Percentiles rank a stretch among this genome's conserved stretches.
Conservation (phyloP, 2,888 invertebrate genomes). For the Tipula helvola region DNA sequence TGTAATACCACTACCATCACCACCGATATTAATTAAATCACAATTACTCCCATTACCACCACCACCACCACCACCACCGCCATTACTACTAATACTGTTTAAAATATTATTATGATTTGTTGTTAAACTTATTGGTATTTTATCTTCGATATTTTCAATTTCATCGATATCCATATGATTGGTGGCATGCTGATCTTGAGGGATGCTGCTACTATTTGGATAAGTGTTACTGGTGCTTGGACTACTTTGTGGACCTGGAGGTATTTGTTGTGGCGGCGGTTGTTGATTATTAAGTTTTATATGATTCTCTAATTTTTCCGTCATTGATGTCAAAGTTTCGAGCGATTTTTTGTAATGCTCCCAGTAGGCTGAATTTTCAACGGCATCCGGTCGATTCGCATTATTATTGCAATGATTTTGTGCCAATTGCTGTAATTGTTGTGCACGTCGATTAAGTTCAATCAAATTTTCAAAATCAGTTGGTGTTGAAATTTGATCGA, state of each 20-base stretch:
- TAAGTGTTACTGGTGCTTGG: neutral
- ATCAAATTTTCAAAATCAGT: slow-evolving; percentile 32
- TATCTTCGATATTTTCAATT: neutral
- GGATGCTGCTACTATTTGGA: neutral
- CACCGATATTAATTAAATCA: neutral
- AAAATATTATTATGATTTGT: neutral
- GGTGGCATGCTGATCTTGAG: neutral
- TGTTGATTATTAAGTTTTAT: neutral
- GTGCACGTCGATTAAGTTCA: slow-evolving; percentile 27
- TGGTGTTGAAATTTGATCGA: slow-evolving; percentile 29
- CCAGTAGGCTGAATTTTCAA: slow-evolving; percentile 5
- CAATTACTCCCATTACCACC: neutral
- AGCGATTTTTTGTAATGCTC: slow-evolving; percentile 11
- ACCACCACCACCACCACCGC: neutral
- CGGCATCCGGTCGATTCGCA: neutral
- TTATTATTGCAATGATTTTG: slow-evolving; percentile 16
- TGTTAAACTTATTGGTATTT: neutral
- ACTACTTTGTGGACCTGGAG: neutral
- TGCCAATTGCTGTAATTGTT: slow-evolving; percentile 17
- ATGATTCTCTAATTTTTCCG: slow-evolving; percentile 7
- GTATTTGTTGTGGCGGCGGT: neutral
- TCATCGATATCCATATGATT: neutral
- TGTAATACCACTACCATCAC: neutral
- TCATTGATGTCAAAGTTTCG: slow-evolving; percentile 19
- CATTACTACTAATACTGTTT: neutral